Evolutionary conservation across 2,113 vertebrate species (phyloP).

Genomic region (Pteropus alecto): DNA sequence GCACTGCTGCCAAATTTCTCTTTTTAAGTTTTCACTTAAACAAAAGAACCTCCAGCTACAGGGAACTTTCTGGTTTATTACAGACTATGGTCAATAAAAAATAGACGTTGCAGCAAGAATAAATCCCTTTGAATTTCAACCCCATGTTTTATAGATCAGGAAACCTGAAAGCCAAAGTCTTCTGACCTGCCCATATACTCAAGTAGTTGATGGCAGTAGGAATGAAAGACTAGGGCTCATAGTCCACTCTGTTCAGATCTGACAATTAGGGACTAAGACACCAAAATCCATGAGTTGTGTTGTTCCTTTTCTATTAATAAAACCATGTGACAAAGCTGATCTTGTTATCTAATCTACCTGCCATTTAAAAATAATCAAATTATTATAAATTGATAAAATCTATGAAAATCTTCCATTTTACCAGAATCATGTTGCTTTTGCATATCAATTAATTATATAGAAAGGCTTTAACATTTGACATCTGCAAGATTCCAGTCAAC

Average conservation of each 20-base stretch:
- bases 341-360: not conserved
- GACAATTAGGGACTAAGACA: not conserved
- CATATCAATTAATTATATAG: not conserved
- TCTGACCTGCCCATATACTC: not conserved
- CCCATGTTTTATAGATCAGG: not conserved
- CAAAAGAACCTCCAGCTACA: not conserved
- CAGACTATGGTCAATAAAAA: not conserved
- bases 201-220: not conserved
- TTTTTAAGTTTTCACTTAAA: slow-evolving; percentile 1
- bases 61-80: not conserved
- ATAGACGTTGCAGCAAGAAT: not conserved
- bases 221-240: not conserved
- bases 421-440: not conserved
- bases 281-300: not conserved
- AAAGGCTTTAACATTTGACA: not conserved
- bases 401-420: not conserved
- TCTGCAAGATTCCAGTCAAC: not conserved
- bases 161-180: not conserved
- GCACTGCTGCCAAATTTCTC: not conserved
- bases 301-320: not conserved
- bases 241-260: not conserved
- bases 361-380: not conserved
- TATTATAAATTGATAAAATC: slow-evolving; percentile 20
- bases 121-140: not conserved
- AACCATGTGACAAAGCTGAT: not conserved